Evolutionary conservation across 2,113 vertebrate genomes (phyloP).

Genomic region (Pyxicephalus adspersus): DNA sequence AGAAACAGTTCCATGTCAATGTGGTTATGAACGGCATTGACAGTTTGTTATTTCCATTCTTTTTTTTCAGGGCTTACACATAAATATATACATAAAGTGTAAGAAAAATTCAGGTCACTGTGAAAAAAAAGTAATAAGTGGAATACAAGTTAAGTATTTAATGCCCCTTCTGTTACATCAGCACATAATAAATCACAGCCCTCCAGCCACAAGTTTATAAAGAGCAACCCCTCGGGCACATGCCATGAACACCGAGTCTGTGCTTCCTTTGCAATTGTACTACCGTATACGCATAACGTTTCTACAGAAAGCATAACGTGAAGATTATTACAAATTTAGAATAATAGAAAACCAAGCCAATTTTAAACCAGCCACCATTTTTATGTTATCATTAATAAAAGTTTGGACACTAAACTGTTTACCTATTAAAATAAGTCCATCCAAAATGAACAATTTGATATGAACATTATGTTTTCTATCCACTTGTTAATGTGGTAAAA

Average conservation of each 20-base stretch:
- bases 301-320: constrained; percentile 12
- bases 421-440: too few species aligned
- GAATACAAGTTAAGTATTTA: constrained; percentile 36
- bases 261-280: constrained; percentile 54
- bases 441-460: too few species aligned
- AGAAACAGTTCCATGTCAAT: too few species aligned
- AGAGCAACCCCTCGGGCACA: constrained; percentile 54
- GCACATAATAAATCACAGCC: constrained; percentile 55
- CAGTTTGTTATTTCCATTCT: not conserved
- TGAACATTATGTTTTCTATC: too few species aligned
- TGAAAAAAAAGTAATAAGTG: constrained; percentile 24
- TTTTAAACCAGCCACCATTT: not conserved
- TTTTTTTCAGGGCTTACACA: not conserved
- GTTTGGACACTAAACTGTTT: too few species aligned
- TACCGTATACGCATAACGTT: constrained; percentile 46
- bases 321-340: not conserved
- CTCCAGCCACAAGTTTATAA: constrained; percentile 54
- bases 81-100: constrained; percentile 21
- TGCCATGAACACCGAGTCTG: constrained; percentile 38
- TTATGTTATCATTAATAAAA: too few species aligned
- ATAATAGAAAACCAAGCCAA: not conserved
- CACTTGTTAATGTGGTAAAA: too few species aligned
- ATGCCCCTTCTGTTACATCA: constrained; percentile 51
- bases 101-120: constrained; percentile 43
- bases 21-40: too few species aligned